Base-by-base conservation (phyloP, 2,797 vertebrate genomes). In the Melanotaenia nigrans region DNA sequence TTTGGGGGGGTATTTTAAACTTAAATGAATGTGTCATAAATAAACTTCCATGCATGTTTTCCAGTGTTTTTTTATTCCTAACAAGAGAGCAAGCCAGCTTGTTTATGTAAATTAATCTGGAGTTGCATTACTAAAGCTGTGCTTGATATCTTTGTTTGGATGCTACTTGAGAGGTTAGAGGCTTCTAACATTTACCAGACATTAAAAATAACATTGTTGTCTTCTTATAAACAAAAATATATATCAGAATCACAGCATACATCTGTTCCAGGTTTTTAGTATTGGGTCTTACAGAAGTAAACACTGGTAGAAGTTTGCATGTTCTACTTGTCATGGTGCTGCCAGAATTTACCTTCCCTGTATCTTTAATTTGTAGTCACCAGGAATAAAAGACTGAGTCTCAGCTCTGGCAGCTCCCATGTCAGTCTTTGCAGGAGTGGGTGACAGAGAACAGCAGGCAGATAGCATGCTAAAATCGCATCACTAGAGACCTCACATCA, bases 401-500 rank as follows among this genome's bases (percentile, higher is more conserved):
- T 90, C 81, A 81, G 89, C 84, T 87, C 68, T 89, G 88, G 91
- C 90, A 91, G 90, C 89, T 92, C 86, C 87, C 79, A 82, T 85
- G 90, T 93, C 91, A 93, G 77, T 91, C 89, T 90, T 78, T 83
- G 79, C 87, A 77, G 87, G 86, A 90, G 86, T 87, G 83, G 84
- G 86, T 93, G 92, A 91, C 90, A 92, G 91, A 86, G 81, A 90
- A 90, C 89, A 90, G 90, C 89, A 85, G 85, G 89, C 80, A 92
- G 85, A 90, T 89, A 83, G 88, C 88, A 89, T 90, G 87, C 91
- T 93, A 90, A 92, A 93, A 92, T 87, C 86, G 45, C 82, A 88
- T 93, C 92, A 90, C 90, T 90, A 76, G 93, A 92, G 92, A 93
- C 90, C 90, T 78, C 77, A 91, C 92, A 92, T 94, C 93, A 94